Percentiles rank a stretch among this genome's conserved stretches.
Evolutionary conservation across 2,888 invertebrate genomes (phyloP).

Genomic region (Cephus pygmeus): DNA sequence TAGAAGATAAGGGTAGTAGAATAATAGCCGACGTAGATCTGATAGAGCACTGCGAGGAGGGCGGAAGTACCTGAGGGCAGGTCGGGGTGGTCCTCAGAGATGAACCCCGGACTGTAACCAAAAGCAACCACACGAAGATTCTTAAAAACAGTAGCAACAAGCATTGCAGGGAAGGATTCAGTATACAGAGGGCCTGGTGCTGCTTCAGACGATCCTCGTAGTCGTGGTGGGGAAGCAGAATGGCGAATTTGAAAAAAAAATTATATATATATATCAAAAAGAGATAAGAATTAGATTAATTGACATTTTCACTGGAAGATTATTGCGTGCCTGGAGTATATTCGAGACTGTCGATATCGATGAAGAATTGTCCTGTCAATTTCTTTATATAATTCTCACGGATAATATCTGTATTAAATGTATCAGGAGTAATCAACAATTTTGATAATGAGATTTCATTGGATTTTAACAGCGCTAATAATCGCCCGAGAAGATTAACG

Average conservation of each 20-base stretch:
- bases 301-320: neutral
- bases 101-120: conserved; percentile 37
- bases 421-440: neutral
- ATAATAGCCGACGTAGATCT: conserved; percentile 47
- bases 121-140: conserved; percentile 32
- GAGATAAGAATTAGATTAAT: neutral
- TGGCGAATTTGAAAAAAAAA: neutral
- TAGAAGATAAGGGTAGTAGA: neutral
- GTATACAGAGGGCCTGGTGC: conserved; percentile 69
- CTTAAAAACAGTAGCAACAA: conserved; percentile 41
- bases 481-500: neutral
- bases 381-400: neutral
- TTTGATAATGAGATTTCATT: neutral
- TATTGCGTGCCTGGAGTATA: neutral
- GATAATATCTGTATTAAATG: neutral
- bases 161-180: conserved; percentile 62
- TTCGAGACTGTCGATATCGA: neutral
- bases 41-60: conserved; percentile 54
- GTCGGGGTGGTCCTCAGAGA: conserved; percentile 47
- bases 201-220: conserved; percentile 66
- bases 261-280: neutral
- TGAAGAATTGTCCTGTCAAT: neutral
- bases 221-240: conserved; percentile 28
- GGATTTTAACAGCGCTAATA: neutral
- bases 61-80: conserved; percentile 56